phyloP scores from a whole-genome alignment of 53 echinoderm and acorn worm genomes.

The Stichopus horrens region DNA sequence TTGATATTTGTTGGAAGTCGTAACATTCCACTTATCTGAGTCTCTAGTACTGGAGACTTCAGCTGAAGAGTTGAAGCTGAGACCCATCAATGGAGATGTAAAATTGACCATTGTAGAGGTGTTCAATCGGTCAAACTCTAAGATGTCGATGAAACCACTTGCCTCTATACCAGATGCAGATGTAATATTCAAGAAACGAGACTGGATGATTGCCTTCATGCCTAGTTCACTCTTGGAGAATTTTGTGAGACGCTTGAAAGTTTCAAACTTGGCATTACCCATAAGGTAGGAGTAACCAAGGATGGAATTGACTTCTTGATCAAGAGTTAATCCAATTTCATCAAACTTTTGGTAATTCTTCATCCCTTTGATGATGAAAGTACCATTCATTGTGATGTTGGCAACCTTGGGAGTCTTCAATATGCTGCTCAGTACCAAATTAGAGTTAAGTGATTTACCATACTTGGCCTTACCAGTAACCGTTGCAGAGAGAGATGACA shows the following conservation, averaged over 20 bases:
- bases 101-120: constrained; percentile 48
- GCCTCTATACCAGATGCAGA: constrained; percentile 13
- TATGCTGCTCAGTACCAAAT: constrained; percentile 1
- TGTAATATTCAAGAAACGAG: constrained; percentile 50
- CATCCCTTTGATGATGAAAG: constrained; percentile 67
- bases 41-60: constrained; percentile 12
- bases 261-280: constrained; percentile 44
- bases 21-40: background rate
- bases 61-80: constrained; percentile 50
- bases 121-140: constrained; percentile 67
- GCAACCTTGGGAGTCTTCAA: constrained; percentile 41
- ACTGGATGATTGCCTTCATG: constrained; percentile 40
- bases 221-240: constrained; percentile 45
- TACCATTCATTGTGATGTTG: constrained; percentile 66
- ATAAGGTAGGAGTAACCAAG: background rate
- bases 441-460: constrained; percentile 24
- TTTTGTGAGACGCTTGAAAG: constrained; percentile 57
- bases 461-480: constrained; percentile 35
- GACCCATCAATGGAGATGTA: constrained; percentile 58
- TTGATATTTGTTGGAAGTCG: constrained; percentile 40
- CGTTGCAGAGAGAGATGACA: constrained; percentile 1
- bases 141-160: constrained; percentile 38
- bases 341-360: constrained; percentile 57
- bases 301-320: constrained; percentile 8
- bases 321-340: constrained; percentile 27